These are phyloP conservation scores for Channallabes apus DNA, from an alignment of 2,797 vertebrate species.

Conservation along the genomic window DNA sequence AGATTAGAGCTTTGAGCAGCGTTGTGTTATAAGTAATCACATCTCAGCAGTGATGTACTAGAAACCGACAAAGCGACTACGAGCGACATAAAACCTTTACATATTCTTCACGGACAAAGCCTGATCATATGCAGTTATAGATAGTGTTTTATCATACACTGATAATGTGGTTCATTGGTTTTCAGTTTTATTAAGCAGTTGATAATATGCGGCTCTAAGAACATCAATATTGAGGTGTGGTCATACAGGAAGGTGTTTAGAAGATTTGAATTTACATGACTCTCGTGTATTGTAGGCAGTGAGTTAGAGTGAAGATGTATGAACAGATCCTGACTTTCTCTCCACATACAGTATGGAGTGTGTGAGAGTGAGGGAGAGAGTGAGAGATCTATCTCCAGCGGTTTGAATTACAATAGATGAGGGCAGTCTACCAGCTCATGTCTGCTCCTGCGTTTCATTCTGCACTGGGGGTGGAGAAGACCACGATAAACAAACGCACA, in stretches of 20 bases:
- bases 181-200: not conserved
- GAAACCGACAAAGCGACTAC: not conserved
- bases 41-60: not conserved
- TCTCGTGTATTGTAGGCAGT: not conserved
- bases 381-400: conserved; percentile 3
- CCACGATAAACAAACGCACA: not conserved
- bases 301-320: not conserved
- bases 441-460: conserved; percentile 5
- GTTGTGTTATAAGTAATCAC: not conserved
- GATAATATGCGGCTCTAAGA: not conserved
- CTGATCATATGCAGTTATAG: not conserved
- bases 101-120: not conserved
- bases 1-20: not conserved
- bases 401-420: not conserved
- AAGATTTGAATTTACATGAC: too few species aligned
- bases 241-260: not conserved
- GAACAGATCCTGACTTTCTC: not conserved
- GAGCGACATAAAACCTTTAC: not conserved
- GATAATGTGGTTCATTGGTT: too few species aligned
- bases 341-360: not conserved
- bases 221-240: not conserved
- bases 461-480: not conserved
- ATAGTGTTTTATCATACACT: not conserved
- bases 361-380: not conserved
- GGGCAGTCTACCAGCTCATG: conserved; percentile 10